Conservation (phyloP, 23 tunicate genomes). For the Oikopleura dioica region DNA sequence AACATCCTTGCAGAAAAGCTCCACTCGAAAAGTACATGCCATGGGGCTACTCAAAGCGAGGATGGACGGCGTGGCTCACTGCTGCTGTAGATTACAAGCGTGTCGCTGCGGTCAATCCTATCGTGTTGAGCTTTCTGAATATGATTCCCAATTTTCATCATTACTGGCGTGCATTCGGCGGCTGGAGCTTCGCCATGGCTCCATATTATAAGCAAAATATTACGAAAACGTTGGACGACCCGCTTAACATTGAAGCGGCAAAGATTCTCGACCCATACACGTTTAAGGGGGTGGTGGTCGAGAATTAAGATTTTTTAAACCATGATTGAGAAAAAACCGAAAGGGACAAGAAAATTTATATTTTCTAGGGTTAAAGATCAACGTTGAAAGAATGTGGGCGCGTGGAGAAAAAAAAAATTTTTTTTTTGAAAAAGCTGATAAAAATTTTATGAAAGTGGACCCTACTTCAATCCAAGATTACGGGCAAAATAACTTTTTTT, state of each 20-base stretch:
- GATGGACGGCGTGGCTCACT: slow-evolving; percentile 90
- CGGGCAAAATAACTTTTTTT: no score
- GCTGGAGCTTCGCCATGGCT: slow-evolving; percentile 77
- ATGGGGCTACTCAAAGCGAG: slow-evolving; percentile 25
- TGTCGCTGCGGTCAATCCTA: slow-evolving; percentile 66
- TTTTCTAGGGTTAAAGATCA: no score
- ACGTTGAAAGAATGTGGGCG: no score
- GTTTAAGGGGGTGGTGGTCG: no score
- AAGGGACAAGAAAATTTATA: no score
- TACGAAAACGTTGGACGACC: slow-evolving; percentile 56
- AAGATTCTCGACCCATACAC: slow-evolving; percentile 44
- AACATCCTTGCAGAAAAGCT: not conserved
- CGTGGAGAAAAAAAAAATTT: no score
- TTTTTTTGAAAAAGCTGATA: no score
- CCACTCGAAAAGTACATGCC: not conserved
- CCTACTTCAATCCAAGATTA: no score
- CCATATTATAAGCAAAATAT: slow-evolving; percentile 67
- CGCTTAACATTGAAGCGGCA: slow-evolving; percentile 39
- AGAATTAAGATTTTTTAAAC: no score
- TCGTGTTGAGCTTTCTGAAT: slow-evolving; percentile 61
- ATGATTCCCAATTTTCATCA: slow-evolving; percentile 86
- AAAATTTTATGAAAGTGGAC: no score
- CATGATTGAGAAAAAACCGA: no score
- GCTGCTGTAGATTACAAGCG: slow-evolving; percentile 68
- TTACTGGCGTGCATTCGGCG: slow-evolving; percentile 80